These are phyloP conservation scores for Esox niger DNA, from an alignment of 2,113 vertebrate genomes.

Conservation along the genomic window DNA sequence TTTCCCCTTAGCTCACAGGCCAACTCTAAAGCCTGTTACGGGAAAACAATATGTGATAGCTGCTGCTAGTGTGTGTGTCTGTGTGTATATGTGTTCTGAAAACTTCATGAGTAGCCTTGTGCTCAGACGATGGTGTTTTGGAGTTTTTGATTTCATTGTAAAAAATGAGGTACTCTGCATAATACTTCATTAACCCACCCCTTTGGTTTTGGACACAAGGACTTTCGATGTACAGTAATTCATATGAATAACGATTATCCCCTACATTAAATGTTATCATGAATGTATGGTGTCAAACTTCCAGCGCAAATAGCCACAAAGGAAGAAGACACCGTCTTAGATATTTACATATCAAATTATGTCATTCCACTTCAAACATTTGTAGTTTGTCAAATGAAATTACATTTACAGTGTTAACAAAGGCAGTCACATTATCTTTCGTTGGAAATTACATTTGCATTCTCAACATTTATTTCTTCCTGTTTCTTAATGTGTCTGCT, in stretches of 20 bases:
- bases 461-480: not conserved
- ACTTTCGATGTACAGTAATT: not conserved
- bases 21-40: not conserved
- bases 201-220: not conserved
- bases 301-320: not conserved
- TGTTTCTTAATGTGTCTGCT: not conserved
- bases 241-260: not conserved
- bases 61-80: slow-evolving; percentile 5
- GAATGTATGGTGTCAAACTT: not conserved
- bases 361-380: not conserved
- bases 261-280: not conserved
- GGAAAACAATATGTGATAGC: not conserved
- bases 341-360: not conserved
- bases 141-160: not conserved
- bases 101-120: slow-evolving; percentile 11
- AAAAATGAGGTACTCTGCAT: not conserved
- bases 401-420: not conserved
- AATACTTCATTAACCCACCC: not conserved
- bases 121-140: slow-evolving; percentile 3
- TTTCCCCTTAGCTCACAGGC: not conserved
- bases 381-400: not conserved
- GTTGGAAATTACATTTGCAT: not conserved
- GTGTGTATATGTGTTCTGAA: slow-evolving; percentile 13
- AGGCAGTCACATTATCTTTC: not conserved
- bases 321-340: not conserved